Conservation (phyloP, 2,888 invertebrate species). For the Eupeodes latifasciatus region DNA sequence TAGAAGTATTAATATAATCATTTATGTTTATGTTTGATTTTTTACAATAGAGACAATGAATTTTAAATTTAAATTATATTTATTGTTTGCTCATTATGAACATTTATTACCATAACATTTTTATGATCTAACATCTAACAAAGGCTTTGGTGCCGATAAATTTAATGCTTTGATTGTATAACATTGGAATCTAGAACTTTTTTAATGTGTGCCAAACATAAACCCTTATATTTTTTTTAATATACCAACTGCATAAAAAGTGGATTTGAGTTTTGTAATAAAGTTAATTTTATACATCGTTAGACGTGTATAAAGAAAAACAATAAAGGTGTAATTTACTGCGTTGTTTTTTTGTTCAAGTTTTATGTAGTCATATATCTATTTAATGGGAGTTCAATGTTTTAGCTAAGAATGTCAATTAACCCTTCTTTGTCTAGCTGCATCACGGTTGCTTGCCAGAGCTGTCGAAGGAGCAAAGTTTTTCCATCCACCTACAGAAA, state of each 20-base stretch:
- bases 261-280: slow-evolving; percentile 25
- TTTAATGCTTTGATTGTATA: no score
- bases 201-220: neutral
- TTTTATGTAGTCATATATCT: neutral
- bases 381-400: slow-evolving; percentile 22
- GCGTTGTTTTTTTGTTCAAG: slow-evolving; percentile 4
- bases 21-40: no score
- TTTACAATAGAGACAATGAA: no score
- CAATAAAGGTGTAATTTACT: slow-evolving; percentile 58
- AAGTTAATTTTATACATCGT: slow-evolving; percentile 60
- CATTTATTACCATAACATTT: no score
- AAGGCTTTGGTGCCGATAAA: no score
- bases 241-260: neutral
- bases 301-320: slow-evolving; percentile 44
- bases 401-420: slow-evolving; percentile 18
- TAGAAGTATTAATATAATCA: no score
- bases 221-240: neutral
- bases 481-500: no score
- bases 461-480: neutral
- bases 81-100: no score
- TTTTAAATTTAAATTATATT: no score
- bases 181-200: no score
- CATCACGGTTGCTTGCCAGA: neutral
- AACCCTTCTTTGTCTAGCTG: neutral
- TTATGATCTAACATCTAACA: no score